Conservation (phyloP, 1,140 invertebrate genomes). For the Mesaphorura yosii region DNA sequence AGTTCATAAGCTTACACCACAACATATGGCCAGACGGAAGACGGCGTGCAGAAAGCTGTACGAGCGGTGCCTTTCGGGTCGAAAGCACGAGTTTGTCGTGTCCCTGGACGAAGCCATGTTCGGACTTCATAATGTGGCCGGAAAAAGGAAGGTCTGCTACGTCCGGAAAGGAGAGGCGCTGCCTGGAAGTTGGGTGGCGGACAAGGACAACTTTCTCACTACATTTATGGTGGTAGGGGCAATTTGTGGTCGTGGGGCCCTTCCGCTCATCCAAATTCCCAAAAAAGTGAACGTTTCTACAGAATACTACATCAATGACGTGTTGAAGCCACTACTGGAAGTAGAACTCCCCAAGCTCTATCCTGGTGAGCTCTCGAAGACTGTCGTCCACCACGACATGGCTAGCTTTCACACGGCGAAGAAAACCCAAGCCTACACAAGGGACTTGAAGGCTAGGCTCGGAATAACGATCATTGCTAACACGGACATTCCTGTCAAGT, state of each 20-base stretch:
- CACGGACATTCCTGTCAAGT: slow-evolving; percentile 3
- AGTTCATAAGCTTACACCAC: background rate
- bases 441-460: background rate
- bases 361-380: background rate
- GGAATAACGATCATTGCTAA: slow-evolving; percentile 5
- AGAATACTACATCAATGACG: background rate
- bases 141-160: background rate
- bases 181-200: background rate
- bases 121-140: background rate
- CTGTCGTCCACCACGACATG: slow-evolving; percentile 3
- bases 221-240: slow-evolving; percentile 8
- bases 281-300: background rate
- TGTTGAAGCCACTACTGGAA: slow-evolving; percentile 3
- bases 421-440: background rate
- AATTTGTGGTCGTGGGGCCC: slow-evolving; percentile 2
- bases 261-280: background rate
- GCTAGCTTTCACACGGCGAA: slow-evolving; percentile 1
- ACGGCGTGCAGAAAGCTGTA: background rate
- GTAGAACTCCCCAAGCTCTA: background rate
- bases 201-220: slow-evolving; percentile 1
- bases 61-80: background rate
- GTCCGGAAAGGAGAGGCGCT: background rate
- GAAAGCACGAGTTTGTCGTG: background rate
- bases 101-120: background rate
- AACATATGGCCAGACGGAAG: background rate